These are phyloP conservation scores for Leucophenga varia DNA, from an alignment of 1,140 invertebrate genomes.

Conservation along the genomic window DNA sequence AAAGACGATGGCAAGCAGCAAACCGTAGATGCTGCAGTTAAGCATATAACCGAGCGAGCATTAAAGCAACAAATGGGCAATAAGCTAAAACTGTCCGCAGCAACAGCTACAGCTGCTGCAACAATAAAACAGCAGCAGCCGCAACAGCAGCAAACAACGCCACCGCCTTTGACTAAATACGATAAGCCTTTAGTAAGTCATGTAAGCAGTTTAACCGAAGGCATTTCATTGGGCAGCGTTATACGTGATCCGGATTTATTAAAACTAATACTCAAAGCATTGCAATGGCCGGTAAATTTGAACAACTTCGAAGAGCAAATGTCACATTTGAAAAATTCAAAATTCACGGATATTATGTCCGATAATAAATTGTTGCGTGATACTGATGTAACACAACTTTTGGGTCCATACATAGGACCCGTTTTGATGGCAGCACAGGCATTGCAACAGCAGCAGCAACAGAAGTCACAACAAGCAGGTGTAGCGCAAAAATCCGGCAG, in stretches of 20 bases:
- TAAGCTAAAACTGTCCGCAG: slow-evolving; percentile 8
- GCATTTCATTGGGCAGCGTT: slow-evolving; percentile 42
- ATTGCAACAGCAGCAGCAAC: slow-evolving; percentile 17
- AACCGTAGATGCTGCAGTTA: too few relatives aligned
- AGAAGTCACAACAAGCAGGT: too few relatives aligned
- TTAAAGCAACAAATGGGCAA: too few relatives aligned
- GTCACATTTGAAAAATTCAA: slow-evolving; percentile 39
- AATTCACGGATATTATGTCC: slow-evolving; percentile 45
- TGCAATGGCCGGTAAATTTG: slow-evolving; percentile 45
- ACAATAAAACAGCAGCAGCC: neutral
- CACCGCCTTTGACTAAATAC: neutral
- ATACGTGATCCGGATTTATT: slow-evolving; percentile 49
- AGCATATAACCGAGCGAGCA: too few relatives aligned
- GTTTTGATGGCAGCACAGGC: slow-evolving; percentile 23
- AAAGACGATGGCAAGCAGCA: slow-evolving; percentile 22
- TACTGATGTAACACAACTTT: slow-evolving; percentile 46
- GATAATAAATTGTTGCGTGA: slow-evolving; percentile 50
- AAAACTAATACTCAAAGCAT: slow-evolving; percentile 47
- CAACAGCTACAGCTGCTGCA: slow-evolving; percentile 4
- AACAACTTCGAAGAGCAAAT: slow-evolving; percentile 44
- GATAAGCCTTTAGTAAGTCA: too few relatives aligned
- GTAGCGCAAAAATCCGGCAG: slow-evolving; percentile 6
- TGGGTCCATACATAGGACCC: slow-evolving; percentile 44
- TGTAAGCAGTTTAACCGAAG: slow-evolving; percentile 33
- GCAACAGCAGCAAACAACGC: neutral